Evolutionary conservation across 30 jellyfish, hydroid and myxozoan species (phyloP).

Genomic region (Rhopilema esculentum): DNA sequence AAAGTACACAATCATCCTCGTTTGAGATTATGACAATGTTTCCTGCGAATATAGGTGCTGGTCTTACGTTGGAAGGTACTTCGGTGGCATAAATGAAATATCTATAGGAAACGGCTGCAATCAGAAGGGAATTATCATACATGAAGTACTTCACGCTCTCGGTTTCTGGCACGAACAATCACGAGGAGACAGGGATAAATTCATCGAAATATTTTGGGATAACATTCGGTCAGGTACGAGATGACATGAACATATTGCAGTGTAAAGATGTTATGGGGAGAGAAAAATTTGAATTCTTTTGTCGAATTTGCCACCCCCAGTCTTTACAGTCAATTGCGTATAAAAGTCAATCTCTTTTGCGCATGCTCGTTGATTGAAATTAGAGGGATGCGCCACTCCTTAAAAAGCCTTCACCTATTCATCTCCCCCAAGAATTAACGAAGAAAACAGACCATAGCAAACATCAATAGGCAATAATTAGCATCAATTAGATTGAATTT

Average conservation of each 20-base stretch:
- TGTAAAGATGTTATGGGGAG: not conserved
- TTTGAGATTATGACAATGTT: too few species aligned
- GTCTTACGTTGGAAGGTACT: conserved; percentile 46
- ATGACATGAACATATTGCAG: not conserved
- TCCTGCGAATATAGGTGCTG: conserved; percentile 23
- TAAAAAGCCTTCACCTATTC: too few species aligned
- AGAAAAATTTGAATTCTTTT: not conserved
- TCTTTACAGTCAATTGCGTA: too few species aligned
- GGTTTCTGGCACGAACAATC: conserved; percentile 57
- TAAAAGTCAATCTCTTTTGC: too few species aligned
- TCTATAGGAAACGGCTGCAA: conserved; percentile 47
- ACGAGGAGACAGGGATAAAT: conserved; percentile 29
- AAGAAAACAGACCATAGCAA: too few species aligned
- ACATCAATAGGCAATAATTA: too few species aligned
- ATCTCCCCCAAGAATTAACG: too few species aligned
- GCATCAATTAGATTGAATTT: too few species aligned
- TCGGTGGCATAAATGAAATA: not conserved
- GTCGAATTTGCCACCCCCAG: not conserved
- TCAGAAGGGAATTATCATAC: conserved; percentile 22
- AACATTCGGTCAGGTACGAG: conserved; percentile 26
- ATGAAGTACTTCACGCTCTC: conserved; percentile 45
- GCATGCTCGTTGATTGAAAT: too few species aligned
- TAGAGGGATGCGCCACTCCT: too few species aligned
- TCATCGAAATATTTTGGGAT: conserved; percentile 37
- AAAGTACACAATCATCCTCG: too few species aligned